Percentiles rank a stretch among this genome's conserved stretches.
Evolutionary conservation across 2,888 invertebrate species (phyloP).

Genomic region (Scaptomyza tumidula): DNA sequence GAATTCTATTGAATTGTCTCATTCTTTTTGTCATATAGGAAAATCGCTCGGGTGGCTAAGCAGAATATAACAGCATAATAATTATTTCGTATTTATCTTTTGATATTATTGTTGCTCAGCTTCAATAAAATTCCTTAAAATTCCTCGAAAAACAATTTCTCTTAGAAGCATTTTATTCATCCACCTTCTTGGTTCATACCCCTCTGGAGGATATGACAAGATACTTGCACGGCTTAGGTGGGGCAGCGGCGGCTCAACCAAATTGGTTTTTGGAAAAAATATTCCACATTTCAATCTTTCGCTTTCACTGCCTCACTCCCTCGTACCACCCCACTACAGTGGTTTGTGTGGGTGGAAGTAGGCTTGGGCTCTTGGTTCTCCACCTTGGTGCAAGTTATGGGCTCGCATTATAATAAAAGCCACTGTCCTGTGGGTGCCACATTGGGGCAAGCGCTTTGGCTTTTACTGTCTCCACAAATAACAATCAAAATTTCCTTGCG

Average conservation of each 20-base stretch:
- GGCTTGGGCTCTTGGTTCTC: conserved; percentile 23
- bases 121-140: conserved; percentile 63
- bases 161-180: conserved; percentile 55
- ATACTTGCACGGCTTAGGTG: conserved; percentile 36
- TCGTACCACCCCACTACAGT: background rate
- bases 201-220: background rate
- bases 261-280: conserved; percentile 83
- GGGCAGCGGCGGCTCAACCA: conserved; percentile 63
- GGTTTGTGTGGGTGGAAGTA: conserved; percentile 4
- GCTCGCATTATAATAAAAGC: conserved; percentile 72
- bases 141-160: conserved; percentile 71
- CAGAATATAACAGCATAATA: conserved; percentile 11
- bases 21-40: background rate
- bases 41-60: background rate
- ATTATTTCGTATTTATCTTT: conserved; percentile 27
- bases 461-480: conserved; percentile 79
- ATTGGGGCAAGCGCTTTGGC: conserved; percentile 57
- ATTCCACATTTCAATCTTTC: conserved; percentile 79
- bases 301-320: conserved; percentile 16
- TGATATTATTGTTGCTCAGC: conserved; percentile 31
- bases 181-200: conserved; percentile 9
- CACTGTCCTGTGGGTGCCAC: conserved; percentile 27
- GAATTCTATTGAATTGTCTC: background rate
- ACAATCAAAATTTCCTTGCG: conserved; percentile 69
- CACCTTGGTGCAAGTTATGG: conserved; percentile 68